Percentiles rank a stretch among this genome's conserved stretches.
phyloP scores from a whole-genome alignment of 2,797 vertebrate species.

The Labroides dimidiatus region DNA sequence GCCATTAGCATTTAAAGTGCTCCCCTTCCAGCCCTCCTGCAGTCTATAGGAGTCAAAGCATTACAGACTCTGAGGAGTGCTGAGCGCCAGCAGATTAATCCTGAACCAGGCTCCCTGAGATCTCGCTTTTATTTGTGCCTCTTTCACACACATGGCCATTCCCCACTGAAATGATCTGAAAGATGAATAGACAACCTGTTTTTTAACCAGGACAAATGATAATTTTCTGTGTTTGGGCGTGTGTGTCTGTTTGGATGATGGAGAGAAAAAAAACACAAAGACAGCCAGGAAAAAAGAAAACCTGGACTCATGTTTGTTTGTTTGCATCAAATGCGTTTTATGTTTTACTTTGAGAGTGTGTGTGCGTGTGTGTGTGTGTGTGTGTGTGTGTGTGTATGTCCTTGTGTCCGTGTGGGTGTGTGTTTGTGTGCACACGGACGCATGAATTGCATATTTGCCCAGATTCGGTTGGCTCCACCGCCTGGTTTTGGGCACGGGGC shows the following conservation, averaged over 20 bases:
- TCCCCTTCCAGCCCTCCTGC: constrained; percentile 67
- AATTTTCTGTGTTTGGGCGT: constrained; percentile 14
- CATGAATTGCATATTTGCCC: constrained; percentile 79
- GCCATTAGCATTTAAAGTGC: constrained; percentile 81
- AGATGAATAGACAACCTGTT: constrained; percentile 69
- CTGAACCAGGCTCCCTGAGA: constrained; percentile 70
- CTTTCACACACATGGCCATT: constrained; percentile 62
- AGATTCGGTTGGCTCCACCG: constrained; percentile 73
- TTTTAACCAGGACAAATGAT: constrained; percentile 58
- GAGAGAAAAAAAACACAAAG: constrained; percentile 54
- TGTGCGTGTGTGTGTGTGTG: constrained; percentile 38
- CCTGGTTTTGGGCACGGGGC: constrained; percentile 73
- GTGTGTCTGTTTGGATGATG: constrained; percentile 28
- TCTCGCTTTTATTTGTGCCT: constrained; percentile 63
- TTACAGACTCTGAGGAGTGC: constrained; percentile 73
- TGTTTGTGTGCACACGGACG: constrained; percentile 30
- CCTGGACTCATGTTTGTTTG: constrained; percentile 74
- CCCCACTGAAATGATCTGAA: constrained; percentile 61
- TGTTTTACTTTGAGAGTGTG: constrained; percentile 60
- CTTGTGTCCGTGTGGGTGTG: constrained; percentile 29
- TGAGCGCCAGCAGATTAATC: constrained; percentile 68
- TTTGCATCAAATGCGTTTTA: constrained; percentile 74
- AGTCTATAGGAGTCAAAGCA: constrained; percentile 75
- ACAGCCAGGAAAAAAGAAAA: constrained; percentile 47
- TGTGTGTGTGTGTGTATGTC: constrained; percentile 34